Evolutionary conservation across 2,797 vertebrate genomes (phyloP).

Genomic region (Anisognathus igniventris): DNA sequence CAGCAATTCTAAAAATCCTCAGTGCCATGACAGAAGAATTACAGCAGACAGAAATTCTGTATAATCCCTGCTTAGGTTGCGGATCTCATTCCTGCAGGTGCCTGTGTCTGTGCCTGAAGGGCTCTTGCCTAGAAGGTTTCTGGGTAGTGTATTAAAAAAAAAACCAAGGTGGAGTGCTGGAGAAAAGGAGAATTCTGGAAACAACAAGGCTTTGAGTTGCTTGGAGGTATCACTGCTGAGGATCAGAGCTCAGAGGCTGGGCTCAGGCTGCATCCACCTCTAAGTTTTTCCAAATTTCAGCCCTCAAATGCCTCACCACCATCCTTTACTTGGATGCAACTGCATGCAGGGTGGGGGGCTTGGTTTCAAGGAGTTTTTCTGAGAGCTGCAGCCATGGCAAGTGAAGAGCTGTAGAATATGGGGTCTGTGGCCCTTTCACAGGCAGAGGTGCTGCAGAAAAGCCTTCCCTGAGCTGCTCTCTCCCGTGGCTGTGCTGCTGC

Average conservation of each 20-base stretch:
- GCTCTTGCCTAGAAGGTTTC: not conserved
- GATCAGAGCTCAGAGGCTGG: not conserved
- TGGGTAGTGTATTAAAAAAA: not conserved
- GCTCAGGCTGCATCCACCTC: not conserved
- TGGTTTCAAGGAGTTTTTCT: not conserved
- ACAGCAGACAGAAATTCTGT: not conserved
- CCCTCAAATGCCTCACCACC: not conserved
- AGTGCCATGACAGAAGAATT: not conserved
- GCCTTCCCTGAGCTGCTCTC: accelerated
- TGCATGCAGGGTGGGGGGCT: accelerated
- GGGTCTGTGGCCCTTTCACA: accelerated
- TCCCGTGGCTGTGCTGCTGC: not conserved
- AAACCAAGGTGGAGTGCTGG: not conserved
- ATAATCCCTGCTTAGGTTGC: not conserved
- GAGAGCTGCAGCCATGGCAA: not conserved
- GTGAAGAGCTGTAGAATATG: not conserved
- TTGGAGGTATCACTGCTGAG: not conserved
- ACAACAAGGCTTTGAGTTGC: not conserved
- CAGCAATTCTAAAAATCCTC: not conserved
- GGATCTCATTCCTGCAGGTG: not conserved
- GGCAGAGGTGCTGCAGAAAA: not conserved
- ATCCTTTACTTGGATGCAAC: not conserved
- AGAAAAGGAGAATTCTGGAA: not conserved
- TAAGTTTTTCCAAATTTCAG: not conserved
- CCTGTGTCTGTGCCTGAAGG: not conserved